Evolutionary conservation across 92 coral and sea anemone genomes (phyloP), one percentile per base, ranked within the genome.

Genomic region (Desmophyllum pertusum): DNA sequence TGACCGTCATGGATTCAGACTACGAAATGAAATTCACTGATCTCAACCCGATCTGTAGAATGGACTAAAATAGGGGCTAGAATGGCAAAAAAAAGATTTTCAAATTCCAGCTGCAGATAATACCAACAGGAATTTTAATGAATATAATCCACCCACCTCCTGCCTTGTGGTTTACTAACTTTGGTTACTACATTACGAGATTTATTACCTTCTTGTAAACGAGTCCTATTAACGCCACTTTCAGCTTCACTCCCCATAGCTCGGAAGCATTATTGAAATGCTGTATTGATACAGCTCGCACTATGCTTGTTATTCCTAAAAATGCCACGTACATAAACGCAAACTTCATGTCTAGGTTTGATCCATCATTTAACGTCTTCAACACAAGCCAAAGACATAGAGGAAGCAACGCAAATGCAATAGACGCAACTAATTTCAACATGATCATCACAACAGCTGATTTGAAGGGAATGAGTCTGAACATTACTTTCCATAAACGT

Each of bases 131-230:
- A n/a, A n/a, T n/a, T n/a, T n/a, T n/a, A n/a, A n/a, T n/a, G n/a
- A n/a, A n/a, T n/a, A n/a, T n/a, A n/a, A n/a, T n/a, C n/a, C n/a
- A n/a, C n/a, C n/a, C n/a, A n/a, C n/a, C n/a, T n/a, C n/a, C n/a
- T n/a, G n/a, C n/a, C n/a, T n/a, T n/a, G n/a, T n/a, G n/a, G n/a
- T n/a, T n/a, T n/a, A n/a, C n/a, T n/a, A n/a, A n/a, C n/a, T n/a
- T n/a, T n/a, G n/a, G n/a, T n/a, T n/a, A n/a, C n/a, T n/a, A n/a
- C n/a, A n/a, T n/a, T n/a, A n/a, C n/a, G n/a, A n/a, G n/a, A n/a
- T n/a, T n/a, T n/a, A n/a, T n/a, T 79, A 79, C 83, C 74, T 66
- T 79, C 23, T 35, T 79, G 43, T 79, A 79, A 30, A 79, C 83
- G 7, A 79, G 83, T 31, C 83, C 83, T n/a, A 79, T 79, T 29